A percentile compares a stretch with the other conserved stretches of the same genome.
Conservation (phyloP, 2,797 vertebrate species). For the Girardinus metallicus region DNA sequence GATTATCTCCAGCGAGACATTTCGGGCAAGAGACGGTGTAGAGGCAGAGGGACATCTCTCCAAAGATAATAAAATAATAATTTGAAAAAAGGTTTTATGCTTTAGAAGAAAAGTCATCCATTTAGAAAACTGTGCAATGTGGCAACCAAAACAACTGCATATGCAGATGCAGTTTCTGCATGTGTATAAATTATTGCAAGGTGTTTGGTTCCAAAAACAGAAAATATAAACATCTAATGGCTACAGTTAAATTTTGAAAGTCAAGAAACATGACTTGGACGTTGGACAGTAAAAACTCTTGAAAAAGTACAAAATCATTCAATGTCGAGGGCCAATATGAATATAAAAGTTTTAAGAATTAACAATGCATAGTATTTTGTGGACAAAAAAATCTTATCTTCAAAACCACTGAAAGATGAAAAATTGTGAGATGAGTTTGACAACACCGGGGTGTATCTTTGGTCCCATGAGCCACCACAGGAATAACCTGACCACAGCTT, state of each 20-base stretch:
- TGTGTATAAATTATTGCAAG: neutral
- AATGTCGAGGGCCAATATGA: neutral
- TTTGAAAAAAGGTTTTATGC: neutral
- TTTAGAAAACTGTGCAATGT: neutral
- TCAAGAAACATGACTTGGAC: neutral
- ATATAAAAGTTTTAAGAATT: no score
- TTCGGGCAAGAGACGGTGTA: no score
- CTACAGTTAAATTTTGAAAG: neutral
- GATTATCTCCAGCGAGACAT: no score
- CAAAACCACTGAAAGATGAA: neutral
- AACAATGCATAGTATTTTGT: neutral
- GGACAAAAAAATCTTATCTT: neutral
- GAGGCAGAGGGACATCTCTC: neutral
- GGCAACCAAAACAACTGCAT: neutral
- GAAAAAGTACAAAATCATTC: neutral
- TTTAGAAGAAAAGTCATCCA: neutral
- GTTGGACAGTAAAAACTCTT: neutral
- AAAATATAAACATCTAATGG: neutral
- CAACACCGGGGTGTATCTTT: neutral
- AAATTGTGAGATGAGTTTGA: neutral
- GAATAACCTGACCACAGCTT: slow-evolving; percentile 20
- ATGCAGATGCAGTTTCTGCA: neutral
- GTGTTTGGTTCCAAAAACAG: neutral
- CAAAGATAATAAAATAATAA: neutral
- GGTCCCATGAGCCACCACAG: slow-evolving; percentile 25